Percentiles rank a stretch among this genome's conserved stretches.
Conservation (phyloP, 2,888 invertebrate species). For the Amaurobius ferox region DNA sequence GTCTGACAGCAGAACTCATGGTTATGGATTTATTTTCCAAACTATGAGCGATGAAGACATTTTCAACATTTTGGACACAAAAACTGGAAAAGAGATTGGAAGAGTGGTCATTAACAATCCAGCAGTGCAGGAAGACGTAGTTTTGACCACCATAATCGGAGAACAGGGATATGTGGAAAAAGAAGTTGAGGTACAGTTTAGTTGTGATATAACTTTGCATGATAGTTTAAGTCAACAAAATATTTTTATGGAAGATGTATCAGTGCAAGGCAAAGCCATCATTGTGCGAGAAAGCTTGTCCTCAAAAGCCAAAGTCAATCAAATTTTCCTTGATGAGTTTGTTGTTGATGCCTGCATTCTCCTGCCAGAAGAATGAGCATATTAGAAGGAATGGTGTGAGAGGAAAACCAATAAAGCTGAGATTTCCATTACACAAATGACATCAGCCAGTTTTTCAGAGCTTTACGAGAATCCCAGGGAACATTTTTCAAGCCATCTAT, state of each 20-base stretch:
- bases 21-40: conserved; percentile 85
- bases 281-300: neutral
- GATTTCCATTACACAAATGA: too few relatives aligned
- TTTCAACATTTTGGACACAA: conserved; percentile 77
- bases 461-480: too few relatives aligned
- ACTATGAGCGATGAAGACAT: conserved; percentile 84
- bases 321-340: conserved; percentile 42
- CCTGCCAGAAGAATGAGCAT: conserved; percentile 41
- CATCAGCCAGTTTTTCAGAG: too few relatives aligned
- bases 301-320: conserved; percentile 19
- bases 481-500: too few relatives aligned
- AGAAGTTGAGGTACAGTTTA: conserved; percentile 31
- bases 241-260: conserved; percentile 36
- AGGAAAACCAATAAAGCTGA: too few relatives aligned
- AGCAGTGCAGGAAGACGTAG: neutral
- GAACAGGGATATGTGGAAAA: conserved; percentile 36
- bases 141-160: conserved; percentile 10
- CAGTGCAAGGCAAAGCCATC: conserved; percentile 11
- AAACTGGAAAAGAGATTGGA: conserved; percentile 5
- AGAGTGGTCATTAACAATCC: conserved; percentile 32
- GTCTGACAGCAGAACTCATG: conserved; percentile 86
- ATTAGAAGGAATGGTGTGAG: too few relatives aligned
- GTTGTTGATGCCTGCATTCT: conserved; percentile 36
- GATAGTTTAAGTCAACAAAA: conserved; percentile 16
- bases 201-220: conserved; percentile 31